Evolutionary conservation across 2,113 vertebrate species (phyloP), one percentile per base, ranked within the genome.

Genomic region (Gasterosteus aculeatus): DNA sequence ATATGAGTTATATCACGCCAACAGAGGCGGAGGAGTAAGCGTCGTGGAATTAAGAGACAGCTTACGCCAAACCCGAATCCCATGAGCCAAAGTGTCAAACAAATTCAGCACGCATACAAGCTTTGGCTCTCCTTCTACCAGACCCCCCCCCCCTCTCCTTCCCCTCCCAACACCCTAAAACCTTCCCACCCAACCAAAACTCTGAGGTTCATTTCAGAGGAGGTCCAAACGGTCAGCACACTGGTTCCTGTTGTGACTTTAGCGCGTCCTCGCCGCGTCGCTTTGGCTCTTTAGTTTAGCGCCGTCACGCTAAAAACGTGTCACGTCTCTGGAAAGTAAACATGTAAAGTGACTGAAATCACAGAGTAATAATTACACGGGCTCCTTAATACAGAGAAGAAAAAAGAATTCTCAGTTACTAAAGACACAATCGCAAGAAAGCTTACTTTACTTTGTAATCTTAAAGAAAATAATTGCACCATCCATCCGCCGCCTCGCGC

Each of bases 141-240:
- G 85, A 83, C 72, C 66, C 63, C 57, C 53, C 38, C 5, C 38
- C 42, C 31, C 58, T 10, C 3, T 26, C 22, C 22, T 26, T 26
- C 22, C 22, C n/a, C n/a, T 9, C 51, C 5, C 14, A 41, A 72
- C 69, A 47, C 83, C 64, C 57, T 29, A 47, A 80, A 72, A 85
- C 75, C 75, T 89, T 80, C 80, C 79, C 81, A 88, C 78, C 68
- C 57, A 60, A 54, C 57, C 78, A 72, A 89, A 84, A 64, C 51
- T 59, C 69, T 10, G 33, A 56, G 67, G 47, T 70, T 75, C 49
- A 65, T 65, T 70, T 78, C 38, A 46, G 78, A 82, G 66, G 67
- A 69, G 71, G 57, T 73, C 77, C 69, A 62, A 33, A 53, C 16
- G 77, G 76, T 78, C 60, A 54, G 39, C 68, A 71, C 72, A 68